Conservation (phyloP, 2,113 vertebrate genomes). For the Ctenodactylus gundi region DNA sequence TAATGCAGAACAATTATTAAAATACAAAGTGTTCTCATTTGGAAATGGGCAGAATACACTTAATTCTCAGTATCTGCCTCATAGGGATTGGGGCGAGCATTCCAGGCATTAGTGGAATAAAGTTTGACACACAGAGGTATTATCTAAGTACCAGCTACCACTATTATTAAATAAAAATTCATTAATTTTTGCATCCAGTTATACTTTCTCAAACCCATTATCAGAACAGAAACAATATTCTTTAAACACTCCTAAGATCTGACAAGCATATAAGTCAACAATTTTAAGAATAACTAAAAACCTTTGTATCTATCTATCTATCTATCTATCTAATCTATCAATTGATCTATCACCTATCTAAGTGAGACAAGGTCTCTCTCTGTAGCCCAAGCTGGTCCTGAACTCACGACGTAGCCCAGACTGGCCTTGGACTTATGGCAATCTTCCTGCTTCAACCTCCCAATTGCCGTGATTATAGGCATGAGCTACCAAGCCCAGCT, state of each 20-base stretch:
- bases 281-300: not conserved
- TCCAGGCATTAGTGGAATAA: not conserved
- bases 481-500: too few species aligned
- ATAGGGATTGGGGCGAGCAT: not conserved
- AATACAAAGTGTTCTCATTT: not conserved
- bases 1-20: conserved; percentile 9
- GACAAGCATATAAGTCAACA: not conserved
- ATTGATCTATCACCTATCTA: too few species aligned
- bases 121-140: not conserved
- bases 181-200: not conserved
- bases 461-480: too few species aligned
- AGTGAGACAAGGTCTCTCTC: too few species aligned
- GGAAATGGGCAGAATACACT: not conserved
- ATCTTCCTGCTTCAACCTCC: too few species aligned
- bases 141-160: not conserved
- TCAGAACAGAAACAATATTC: not conserved
- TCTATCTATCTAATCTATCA: too few species aligned
- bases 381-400: too few species aligned
- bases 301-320: too few species aligned
- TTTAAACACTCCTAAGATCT: not conserved
- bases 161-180: not conserved
- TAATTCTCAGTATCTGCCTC: not conserved
- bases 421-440: too few species aligned
- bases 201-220: not conserved
- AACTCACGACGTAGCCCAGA: too few species aligned